These are phyloP conservation scores for Itoplectis maculator DNA, from an alignment of 2,888 invertebrate genomes.

Conservation along the genomic window DNA sequence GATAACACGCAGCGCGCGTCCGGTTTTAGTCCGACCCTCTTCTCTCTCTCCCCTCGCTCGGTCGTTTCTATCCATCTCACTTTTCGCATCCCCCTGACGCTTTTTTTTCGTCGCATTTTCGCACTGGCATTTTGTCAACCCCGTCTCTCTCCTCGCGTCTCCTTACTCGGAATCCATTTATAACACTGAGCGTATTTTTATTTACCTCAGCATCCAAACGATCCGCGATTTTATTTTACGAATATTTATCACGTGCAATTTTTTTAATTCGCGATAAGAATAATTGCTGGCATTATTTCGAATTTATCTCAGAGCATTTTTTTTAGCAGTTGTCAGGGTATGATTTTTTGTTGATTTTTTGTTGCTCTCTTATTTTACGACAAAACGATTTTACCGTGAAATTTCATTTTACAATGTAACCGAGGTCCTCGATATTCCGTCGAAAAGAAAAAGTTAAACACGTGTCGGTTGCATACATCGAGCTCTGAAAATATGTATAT, in stretches of 20 bases:
- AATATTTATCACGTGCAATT: no score
- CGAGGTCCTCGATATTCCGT: no score
- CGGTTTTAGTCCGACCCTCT: background rate
- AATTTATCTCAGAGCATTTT: no score
- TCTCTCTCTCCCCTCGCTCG: background rate
- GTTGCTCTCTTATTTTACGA: no score
- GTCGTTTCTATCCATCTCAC: background rate
- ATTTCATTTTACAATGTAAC: no score
- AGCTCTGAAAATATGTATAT: background rate
- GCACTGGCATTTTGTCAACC: background rate
- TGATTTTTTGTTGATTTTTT: no score
- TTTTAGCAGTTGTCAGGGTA: no score
- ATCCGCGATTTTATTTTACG: no score
- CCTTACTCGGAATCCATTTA: background rate
- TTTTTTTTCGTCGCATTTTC: slow-evolving; percentile 16
- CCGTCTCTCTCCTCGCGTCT: background rate
- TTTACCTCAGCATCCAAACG: no score
- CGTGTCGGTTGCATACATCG: background rate
- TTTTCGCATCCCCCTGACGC: background rate
- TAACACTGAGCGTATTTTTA: background rate
- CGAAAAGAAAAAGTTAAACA: background rate
- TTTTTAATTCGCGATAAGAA: no score
- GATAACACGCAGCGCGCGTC: slow-evolving; percentile 4
- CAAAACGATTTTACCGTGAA: no score
- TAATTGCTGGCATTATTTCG: no score